Evolutionary conservation across 2,888 invertebrate genomes (phyloP).

Genomic region (Clivina fossor): DNA sequence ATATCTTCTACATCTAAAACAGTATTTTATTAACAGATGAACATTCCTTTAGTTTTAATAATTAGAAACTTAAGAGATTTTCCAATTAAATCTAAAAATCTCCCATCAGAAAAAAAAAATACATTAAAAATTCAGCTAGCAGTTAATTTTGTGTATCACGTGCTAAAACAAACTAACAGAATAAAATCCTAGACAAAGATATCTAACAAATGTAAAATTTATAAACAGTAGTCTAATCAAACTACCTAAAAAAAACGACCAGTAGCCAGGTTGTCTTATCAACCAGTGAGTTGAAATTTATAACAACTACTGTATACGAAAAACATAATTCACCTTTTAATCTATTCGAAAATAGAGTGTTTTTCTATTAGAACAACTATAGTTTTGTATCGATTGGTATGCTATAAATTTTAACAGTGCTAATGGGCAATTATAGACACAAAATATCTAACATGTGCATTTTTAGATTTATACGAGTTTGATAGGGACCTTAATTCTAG

Average conservation of each 20-base stretch:
- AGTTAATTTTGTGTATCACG: conserved; percentile 25
- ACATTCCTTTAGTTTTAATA: not conserved
- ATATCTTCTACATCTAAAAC: no score
- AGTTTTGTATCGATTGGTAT: conserved; percentile 16
- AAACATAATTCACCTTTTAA: conserved; percentile 26
- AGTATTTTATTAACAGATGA: no score
- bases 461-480: conserved; percentile 24
- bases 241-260: conserved; percentile 5
- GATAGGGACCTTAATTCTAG: conserved; percentile 18
- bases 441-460: conserved; percentile 30
- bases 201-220: not conserved
- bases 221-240: conserved; percentile 22
- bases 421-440: conserved; percentile 33
- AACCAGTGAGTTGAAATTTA: conserved; percentile 19
- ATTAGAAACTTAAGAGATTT: conserved; percentile 1
- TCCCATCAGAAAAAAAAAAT: not conserved
- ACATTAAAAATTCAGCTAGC: not conserved
- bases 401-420: conserved; percentile 27
- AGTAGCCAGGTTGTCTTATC: conserved; percentile 7
- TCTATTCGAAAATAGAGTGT: no score
- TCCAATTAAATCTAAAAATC: conserved; percentile 7
- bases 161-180: conserved; percentile 13
- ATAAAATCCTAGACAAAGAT: no score
- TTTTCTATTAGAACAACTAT: no score
- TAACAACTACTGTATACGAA: conserved; percentile 29